These are phyloP conservation scores for Rhagonycha lutea DNA, from an alignment of 2,888 invertebrate species.

Conservation along the genomic window DNA sequence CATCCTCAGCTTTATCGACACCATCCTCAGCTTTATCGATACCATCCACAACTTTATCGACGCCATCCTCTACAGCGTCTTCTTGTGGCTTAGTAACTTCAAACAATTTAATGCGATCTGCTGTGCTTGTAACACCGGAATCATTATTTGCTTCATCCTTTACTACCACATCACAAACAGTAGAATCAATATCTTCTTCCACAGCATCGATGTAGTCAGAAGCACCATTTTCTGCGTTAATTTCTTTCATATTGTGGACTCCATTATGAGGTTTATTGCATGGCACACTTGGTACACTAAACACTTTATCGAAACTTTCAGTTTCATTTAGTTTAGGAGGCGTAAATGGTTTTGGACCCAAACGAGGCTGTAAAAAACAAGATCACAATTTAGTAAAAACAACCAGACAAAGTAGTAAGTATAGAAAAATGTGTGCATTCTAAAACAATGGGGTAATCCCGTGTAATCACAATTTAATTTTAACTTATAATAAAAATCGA, in stretches of 20 bases:
- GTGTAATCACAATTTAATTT: too few relatives aligned
- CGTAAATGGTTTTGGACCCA: conserved; percentile 86
- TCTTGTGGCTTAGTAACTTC: conserved; percentile 57
- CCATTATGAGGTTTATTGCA: conserved; percentile 39
- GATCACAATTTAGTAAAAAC: conserved; percentile 3
- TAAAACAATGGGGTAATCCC: neutral
- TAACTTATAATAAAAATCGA: too few relatives aligned
- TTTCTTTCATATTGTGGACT: conserved; percentile 10
- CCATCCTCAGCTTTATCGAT: conserved; percentile 35
- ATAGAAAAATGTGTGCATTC: neutral
- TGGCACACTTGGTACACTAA: conserved; percentile 78
- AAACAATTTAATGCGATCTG: conserved; percentile 77
- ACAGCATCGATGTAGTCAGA: conserved; percentile 17
- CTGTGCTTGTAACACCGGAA: conserved; percentile 78
- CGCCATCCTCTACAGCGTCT: conserved; percentile 45
- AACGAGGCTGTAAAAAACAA: conserved; percentile 67
- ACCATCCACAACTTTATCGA: neutral
- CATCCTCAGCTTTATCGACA: neutral
- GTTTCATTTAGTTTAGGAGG: conserved; percentile 74
- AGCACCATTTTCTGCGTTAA: conserved; percentile 2
- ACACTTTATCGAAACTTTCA: conserved; percentile 80
- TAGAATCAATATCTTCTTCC: conserved; percentile 24
- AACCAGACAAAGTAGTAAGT: neutral
- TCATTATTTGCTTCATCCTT: conserved; percentile 52
- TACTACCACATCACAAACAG: neutral